Evolutionary conservation across 2,113 vertebrate species (phyloP).

Genomic region (Triplophysa siluroides): DNA sequence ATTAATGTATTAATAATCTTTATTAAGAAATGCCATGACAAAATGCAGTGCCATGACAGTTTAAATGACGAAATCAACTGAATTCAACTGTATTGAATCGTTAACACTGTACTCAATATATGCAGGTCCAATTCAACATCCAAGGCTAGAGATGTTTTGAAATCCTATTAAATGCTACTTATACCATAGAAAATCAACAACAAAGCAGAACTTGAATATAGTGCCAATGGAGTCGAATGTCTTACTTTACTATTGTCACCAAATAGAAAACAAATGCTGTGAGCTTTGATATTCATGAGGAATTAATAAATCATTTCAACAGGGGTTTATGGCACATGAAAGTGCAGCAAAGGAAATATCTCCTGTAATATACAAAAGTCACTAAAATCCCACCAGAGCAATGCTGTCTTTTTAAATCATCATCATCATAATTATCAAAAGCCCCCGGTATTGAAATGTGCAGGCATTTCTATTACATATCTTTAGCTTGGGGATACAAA

Average conservation of each 20-base stretch:
- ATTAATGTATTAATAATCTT: too few species aligned
- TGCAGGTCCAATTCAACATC: neutral
- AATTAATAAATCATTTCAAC: conserved; percentile 71
- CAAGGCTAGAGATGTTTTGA: neutral
- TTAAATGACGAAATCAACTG: neutral
- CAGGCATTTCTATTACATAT: conserved; percentile 52
- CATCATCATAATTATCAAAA: conserved; percentile 52
- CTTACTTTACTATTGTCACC: conserved; percentile 15
- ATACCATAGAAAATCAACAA: neutral
- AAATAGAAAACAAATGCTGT: conserved; percentile 2
- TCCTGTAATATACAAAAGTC: conserved; percentile 24
- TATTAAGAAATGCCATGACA: too few species aligned
- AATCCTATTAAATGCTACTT: neutral
- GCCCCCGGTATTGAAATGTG: conserved; percentile 47
- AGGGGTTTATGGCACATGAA: conserved; percentile 69
- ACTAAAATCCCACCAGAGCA: conserved; percentile 27
- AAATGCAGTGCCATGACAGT: too few species aligned
- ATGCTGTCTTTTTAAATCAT: conserved; percentile 57
- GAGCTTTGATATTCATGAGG: conserved; percentile 54
- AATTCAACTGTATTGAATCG: neutral
- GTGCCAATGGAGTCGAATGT: neutral
- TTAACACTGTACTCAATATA: neutral
- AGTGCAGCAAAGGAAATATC: conserved; percentile 42
- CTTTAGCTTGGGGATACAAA: conserved; percentile 49
- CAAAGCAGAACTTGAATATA: neutral